phyloP scores from a whole-genome alignment of 2,113 vertebrate species.

The Verasper variegatus region DNA sequence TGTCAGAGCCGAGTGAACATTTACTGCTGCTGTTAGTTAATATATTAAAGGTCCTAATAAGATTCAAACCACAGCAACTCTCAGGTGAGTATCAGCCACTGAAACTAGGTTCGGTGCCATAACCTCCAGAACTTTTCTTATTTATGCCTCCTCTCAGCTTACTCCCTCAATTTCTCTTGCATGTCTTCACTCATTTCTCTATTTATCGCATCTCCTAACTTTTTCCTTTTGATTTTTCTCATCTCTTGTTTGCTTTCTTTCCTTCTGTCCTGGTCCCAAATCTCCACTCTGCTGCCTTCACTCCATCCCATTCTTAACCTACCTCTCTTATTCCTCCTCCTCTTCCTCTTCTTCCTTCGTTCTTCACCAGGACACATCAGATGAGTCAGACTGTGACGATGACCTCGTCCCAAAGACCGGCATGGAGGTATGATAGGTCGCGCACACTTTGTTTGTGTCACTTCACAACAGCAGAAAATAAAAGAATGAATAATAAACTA shows the following conservation, averaged over 20 bases:
- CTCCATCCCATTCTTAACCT: background rate
- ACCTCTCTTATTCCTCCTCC: background rate
- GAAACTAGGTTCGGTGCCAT: no score
- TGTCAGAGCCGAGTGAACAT: no score
- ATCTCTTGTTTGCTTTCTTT: background rate
- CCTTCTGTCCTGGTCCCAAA: no score
- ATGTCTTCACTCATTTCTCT: background rate
- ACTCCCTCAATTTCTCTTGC: background rate
- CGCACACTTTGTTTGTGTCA: no score
- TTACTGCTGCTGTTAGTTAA: background rate
- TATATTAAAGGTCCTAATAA: no score
- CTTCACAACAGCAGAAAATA: no score
- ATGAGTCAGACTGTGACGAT: constrained; percentile 98
- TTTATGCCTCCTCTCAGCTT: background rate
- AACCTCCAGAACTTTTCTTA: background rate
- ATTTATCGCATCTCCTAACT: background rate
- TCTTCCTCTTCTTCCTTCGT: background rate
- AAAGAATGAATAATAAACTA: no score
- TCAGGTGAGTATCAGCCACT: constrained; percentile 12
- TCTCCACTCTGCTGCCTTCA: background rate
- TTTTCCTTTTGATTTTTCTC: background rate
- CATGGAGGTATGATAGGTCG: constrained; percentile 91
- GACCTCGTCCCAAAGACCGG: constrained; percentile 97
- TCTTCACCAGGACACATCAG: constrained; percentile 91
- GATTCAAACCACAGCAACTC: background rate